Evolutionary conservation across 2,113 vertebrate genomes (phyloP), one percentile per base, ranked within the genome.

Genomic region (Phaethornis superciliosus): DNA sequence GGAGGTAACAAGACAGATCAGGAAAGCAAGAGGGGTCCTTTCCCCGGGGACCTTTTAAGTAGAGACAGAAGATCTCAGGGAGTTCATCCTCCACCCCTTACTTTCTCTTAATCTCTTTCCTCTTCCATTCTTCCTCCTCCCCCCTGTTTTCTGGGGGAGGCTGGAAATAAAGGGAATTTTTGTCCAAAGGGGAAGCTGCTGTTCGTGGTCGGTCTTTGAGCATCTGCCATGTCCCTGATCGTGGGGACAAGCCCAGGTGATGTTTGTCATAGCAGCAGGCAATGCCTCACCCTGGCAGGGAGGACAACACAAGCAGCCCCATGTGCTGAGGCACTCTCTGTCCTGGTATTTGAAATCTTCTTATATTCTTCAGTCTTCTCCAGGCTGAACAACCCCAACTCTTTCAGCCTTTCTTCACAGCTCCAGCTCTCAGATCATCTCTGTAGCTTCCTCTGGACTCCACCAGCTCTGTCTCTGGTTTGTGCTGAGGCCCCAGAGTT

Each of bases 1-100:
- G 87, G 37, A 74, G 82, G 81, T 93, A 90, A 88, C 82, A 71
- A 93, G 90, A 51, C 35, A 87, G 80, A 76, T 76, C 80, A 84
- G 84, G 94, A 71, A 83, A 89, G 77, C 47, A 63, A 87, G 87
- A 86, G 58, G 56, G 52, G 30, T 87, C 67, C 67, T 86, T 59
- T 90, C 86, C 74, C 78, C 7, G 1, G 33, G 35, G 76, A 91
- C 52, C 24, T 27, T 81, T 62, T 10, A 0, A 5, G 7, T 4
- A 35, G 82, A 56, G 26, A 47, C 28, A 75, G 83, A 92, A 90
- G 37, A 88, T 93, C 44, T 86, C 44, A 42, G 40, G 81, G 76
- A 88, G 44, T 56, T 64, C 44, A 21, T 88, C 56, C 56, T 88
- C 42, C 5, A 76, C 32, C 19, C 83, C 44, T 74, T 62, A 37